Evolutionary conservation across 53 echinoderm and acorn worm species (phyloP), one percentile per base, ranked within the genome.

Genomic region (Hippasteria phrygiana): DNA sequence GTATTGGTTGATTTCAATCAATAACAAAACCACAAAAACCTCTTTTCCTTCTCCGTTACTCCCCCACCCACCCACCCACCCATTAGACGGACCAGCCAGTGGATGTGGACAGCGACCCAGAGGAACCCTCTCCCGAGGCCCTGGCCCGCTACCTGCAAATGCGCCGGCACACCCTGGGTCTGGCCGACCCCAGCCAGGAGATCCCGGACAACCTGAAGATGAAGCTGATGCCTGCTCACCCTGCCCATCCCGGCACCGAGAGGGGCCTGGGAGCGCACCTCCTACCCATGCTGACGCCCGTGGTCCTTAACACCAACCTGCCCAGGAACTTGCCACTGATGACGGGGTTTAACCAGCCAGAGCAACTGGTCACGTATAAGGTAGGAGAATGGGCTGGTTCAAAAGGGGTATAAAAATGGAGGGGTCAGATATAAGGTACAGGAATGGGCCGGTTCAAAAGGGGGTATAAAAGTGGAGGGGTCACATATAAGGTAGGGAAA

Each of bases 41-140:
- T n/a, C n/a, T n/a, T n/a, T n/a, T n/a, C n/a, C n/a, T n/a, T n/a
- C n/a, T 55, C 2, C 17, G 2, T 55, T 55, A 13, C 16, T 6
- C 11, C 18, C 55, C 2, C 18, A 17, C 18, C 18, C 18, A 2
- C 11, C 55, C 55, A 22, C 26, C 1, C 26, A 7, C n/a, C n/a
- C 7, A 22, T 59, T 18, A 71, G 73, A 27, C 89, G 22, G 94
- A 92, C 65, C 92, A 92, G 41, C 88, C 89, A 55, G 95, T 92
- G 48, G 97, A 96, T 29, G 93, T 93, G 36, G 97, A 96, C 88
- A 96, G 96, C 45, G 97, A 95, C 43, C 88, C 92, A 0, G 98
- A 97, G 70, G 98, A 97, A 32, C 93, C 95, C 29, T 92, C 83
- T 51, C 95, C 98, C 2, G 94, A 95, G 71, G 92, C 93, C 31